These are phyloP conservation scores for Drosophila putrida DNA, from an alignment of 2,888 invertebrate genomes.

Conservation along the genomic window DNA sequence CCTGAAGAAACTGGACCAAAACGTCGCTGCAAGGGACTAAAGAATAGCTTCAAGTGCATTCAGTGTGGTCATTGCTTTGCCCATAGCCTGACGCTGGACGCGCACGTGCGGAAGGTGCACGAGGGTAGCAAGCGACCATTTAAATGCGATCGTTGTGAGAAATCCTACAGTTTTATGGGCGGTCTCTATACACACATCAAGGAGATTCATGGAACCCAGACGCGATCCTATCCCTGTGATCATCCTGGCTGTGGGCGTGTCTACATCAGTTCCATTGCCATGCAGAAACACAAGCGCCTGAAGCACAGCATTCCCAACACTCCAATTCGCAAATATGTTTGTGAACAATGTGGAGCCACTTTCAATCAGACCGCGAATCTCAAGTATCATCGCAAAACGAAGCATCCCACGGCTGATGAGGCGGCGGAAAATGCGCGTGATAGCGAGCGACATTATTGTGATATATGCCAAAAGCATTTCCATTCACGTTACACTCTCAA, in stretches of 20 bases:
- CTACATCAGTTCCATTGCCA: slow-evolving; percentile 82
- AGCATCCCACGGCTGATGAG: slow-evolving; percentile 80
- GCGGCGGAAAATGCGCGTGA: slow-evolving; percentile 58
- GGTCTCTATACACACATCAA: slow-evolving; percentile 82
- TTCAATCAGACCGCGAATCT: slow-evolving; percentile 83
- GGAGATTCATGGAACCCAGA: slow-evolving; percentile 74
- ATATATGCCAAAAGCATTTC: slow-evolving; percentile 77
- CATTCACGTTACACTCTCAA: slow-evolving; percentile 81
- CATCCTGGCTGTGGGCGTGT: slow-evolving; percentile 78
- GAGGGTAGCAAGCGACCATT: slow-evolving; percentile 81
- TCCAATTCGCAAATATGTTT: slow-evolving; percentile 73
- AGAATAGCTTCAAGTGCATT: slow-evolving; percentile 72
- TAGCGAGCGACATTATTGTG: slow-evolving; percentile 70
- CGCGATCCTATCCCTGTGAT: slow-evolving; percentile 77
- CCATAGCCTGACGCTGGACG: slow-evolving; percentile 75
- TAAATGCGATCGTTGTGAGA: slow-evolving; percentile 82
- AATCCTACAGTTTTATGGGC: slow-evolving; percentile 81
- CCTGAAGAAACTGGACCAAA: not conserved
- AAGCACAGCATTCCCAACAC: slow-evolving; percentile 67
- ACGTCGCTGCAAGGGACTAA: slow-evolving; percentile 50
- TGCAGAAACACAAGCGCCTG: slow-evolving; percentile 82
- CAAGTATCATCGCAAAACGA: slow-evolving; percentile 80
- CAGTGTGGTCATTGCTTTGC: slow-evolving; percentile 79
- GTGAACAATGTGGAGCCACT: slow-evolving; percentile 83
- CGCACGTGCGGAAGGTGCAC: slow-evolving; percentile 81